These are phyloP conservation scores for Notolabrus celidotus DNA, from an alignment of 2,797 vertebrate genomes.

Conservation along the genomic window DNA sequence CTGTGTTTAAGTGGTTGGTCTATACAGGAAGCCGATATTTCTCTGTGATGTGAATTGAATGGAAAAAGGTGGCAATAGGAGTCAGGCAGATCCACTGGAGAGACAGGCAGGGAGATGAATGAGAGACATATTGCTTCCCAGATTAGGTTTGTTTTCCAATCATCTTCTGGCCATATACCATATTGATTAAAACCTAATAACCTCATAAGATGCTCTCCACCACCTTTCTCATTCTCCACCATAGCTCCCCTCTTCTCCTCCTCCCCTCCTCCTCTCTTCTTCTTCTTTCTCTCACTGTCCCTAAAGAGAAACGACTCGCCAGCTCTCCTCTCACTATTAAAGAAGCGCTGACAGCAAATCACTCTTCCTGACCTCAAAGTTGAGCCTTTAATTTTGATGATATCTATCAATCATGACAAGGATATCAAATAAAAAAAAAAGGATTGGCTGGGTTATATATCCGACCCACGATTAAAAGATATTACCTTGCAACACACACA, in stretches of 20 bases:
- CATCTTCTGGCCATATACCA: conserved; percentile 80
- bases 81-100: conserved; percentile 59
- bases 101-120: conserved; percentile 73
- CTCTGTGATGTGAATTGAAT: conserved; percentile 54
- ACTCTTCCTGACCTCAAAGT: conserved; percentile 86
- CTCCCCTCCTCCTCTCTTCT: conserved; percentile 5
- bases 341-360: conserved; percentile 83
- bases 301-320: conserved; percentile 78
- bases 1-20: conserved; percentile 36
- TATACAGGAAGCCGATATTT: conserved; percentile 30
- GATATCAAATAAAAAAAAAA: conserved; percentile 74
- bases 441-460: conserved; percentile 76
- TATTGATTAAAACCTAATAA: conserved; percentile 89
- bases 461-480: conserved; percentile 79
- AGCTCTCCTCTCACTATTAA: conserved; percentile 77
- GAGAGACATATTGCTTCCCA: conserved; percentile 77
- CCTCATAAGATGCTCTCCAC: conserved; percentile 76
- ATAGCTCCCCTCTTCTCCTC: conserved; percentile 8
- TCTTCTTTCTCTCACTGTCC: conserved; percentile 64
- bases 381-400: conserved; percentile 85
- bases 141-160: conserved; percentile 87
- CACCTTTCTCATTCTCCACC: conserved; percentile 58
- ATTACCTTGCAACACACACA: conserved; percentile 74
- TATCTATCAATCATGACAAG: conserved; percentile 84
- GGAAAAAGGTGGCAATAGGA: conserved; percentile 55